Evolutionary conservation across 2,888 invertebrate species (phyloP).

Genomic region (Antitype chi): DNA sequence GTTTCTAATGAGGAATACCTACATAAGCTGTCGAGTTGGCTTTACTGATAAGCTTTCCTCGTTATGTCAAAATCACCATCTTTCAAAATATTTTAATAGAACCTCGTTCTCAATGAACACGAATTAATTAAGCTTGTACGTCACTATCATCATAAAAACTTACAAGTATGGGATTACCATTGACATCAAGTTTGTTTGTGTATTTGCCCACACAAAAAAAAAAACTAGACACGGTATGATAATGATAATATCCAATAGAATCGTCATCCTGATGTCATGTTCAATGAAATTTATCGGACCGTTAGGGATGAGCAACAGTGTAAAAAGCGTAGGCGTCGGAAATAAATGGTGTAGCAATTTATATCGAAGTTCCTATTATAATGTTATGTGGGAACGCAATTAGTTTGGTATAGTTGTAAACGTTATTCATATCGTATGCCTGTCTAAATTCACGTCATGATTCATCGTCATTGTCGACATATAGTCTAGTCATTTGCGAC

Average conservation of each 20-base stretch:
- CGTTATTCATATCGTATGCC: constrained; percentile 45
- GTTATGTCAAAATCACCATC: background rate
- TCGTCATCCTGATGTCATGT: constrained; percentile 60
- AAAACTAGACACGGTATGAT: constrained; percentile 38
- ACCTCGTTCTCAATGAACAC: constrained; percentile 18
- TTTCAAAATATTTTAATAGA: constrained; percentile 8
- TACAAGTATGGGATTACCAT: constrained; percentile 32
- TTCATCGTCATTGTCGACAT: constrained; percentile 52
- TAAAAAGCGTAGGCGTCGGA: constrained; percentile 42
- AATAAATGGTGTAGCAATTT: constrained; percentile 53
- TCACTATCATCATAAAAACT: constrained; percentile 37
- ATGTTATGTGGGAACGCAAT: constrained; percentile 44
- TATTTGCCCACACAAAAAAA: constrained; percentile 43
- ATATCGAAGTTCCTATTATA: constrained; percentile 44
- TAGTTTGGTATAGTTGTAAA: constrained; percentile 38
- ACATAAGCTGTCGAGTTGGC: background rate
- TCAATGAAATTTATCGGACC: constrained; percentile 52
- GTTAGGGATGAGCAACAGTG: constrained; percentile 57
- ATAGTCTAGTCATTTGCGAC: constrained; percentile 47
- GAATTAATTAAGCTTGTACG: background rate
- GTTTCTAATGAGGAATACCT: background rate
- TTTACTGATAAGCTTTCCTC: background rate
- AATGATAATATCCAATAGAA: constrained; percentile 59
- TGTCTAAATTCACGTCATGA: constrained; percentile 51
- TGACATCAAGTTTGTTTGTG: constrained; percentile 40